Evolutionary conservation across 1,140 invertebrate genomes (phyloP).

Genomic region (Druon quercuslanigerum): DNA sequence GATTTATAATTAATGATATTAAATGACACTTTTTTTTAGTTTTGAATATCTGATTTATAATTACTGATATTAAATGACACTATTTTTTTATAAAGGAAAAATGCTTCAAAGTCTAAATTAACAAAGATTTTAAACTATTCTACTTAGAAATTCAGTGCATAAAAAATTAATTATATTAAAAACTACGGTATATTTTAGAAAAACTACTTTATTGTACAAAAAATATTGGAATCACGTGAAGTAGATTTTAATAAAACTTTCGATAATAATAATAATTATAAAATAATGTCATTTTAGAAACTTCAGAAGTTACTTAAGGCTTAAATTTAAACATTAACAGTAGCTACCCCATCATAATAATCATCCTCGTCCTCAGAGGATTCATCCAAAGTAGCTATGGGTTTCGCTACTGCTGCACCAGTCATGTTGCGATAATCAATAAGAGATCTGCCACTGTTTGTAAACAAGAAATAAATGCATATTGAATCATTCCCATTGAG

Average conservation of each 20-base stretch:
- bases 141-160: no score
- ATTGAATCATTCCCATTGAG: not conserved
- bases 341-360: not conserved
- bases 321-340: not conserved
- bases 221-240: no score
- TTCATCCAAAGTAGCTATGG: not conserved
- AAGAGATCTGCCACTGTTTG: conserved; percentile 1
- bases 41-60: no score
- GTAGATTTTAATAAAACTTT: not conserved
- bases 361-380: not conserved
- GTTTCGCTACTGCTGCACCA: not conserved
- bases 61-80: no score
- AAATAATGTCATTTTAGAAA: not conserved
- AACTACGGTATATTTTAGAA: no score
- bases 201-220: no score
- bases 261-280: not conserved
- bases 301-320: not conserved
- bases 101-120: no score
- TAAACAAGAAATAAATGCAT: not conserved
- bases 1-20: no score
- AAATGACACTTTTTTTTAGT: no score
- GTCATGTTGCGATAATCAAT: not conserved
- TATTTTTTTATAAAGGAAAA: no score
- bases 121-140: no score
- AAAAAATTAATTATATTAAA: no score